Base-by-base conservation (phyloP, 2,888 invertebrate genomes). In the Ornithoptera priamus region DNA sequence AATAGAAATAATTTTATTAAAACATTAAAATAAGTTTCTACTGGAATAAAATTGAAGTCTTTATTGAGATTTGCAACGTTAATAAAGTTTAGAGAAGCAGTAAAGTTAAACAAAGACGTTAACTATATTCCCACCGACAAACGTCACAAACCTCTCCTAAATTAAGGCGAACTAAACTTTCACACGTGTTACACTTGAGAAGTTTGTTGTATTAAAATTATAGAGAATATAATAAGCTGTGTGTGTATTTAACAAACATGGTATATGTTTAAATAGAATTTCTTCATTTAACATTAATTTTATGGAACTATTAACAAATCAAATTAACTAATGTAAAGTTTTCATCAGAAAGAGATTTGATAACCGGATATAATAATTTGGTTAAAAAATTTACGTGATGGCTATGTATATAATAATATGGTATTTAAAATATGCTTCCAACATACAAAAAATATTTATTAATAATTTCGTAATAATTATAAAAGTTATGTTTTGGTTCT, bases 91-190 rank as follows among this genome's bases (percentile, higher is more conserved):
- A 50, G 36, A 18, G 59, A 68, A 59, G 50, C 58, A 58, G 36
- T 59, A 59, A 68, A 68, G 36, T 68, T 63, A 59, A 68, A 63
- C 63, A 68, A 68, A 17, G 36, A 58, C 58, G 42, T 58, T 68
- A 63, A 67, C 57, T 62, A 68, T 42, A 22, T 68, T 59, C 59
- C 22, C 42, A 68, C 57, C 58, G 20, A 36, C 59, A 64, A n/a
- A 63, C 50, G 63, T 60, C 50, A 64, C 50, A 68, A 68, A 59
- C 39, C 59, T 68, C 56, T 67, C 46, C 57, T 56, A 65, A 58
- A 61, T 65, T 60, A 59, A 53, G 4, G 5, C n/a, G 8, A 53
- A 57, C 57, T 42, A 62, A 66, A 65, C 62, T 67, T 67, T 66
- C 22, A 58, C 36, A 57, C 20, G 58, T 46, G 58, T 65, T 22